phyloP scores from a whole-genome alignment of 2,797 vertebrate species.

The Pantherophis vulpinus region DNA sequence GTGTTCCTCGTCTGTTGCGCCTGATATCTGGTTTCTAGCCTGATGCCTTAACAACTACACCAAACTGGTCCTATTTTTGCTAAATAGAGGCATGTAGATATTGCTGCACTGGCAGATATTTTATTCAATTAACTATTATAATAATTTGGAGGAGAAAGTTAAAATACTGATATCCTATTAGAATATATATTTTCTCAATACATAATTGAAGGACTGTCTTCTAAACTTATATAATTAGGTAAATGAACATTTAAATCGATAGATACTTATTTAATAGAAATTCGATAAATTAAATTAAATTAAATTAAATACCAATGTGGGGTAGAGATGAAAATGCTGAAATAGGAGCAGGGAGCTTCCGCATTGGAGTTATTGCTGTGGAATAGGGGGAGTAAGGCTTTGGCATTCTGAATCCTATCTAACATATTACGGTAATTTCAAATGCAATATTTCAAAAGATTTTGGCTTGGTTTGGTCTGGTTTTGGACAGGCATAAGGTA shows the following conservation, averaged over 20 bases:
- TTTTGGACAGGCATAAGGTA: not conserved
- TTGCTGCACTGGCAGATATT: not conserved
- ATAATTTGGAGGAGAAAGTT: not conserved
- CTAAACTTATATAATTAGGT: not conserved
- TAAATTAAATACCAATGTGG: not conserved
- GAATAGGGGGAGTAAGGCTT: not conserved
- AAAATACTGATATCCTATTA: not conserved
- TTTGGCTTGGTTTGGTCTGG: not conserved
- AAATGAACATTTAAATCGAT: not conserved
- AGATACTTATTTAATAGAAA: not conserved
- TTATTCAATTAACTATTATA: not conserved
- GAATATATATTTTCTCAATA: not conserved
- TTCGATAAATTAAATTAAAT: too few relatives aligned
- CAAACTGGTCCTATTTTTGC: not conserved
- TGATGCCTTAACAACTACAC: not conserved
- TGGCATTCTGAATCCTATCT: not conserved
- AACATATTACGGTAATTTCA: not conserved
- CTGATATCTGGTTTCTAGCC: not conserved
- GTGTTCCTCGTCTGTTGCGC: not conserved
- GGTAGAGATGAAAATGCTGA: not conserved
- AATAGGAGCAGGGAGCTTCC: not conserved
- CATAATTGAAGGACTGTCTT: not conserved
- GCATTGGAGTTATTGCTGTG: not conserved
- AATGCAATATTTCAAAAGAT: not conserved
- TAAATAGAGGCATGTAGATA: not conserved